Base-by-base conservation (phyloP, 2,797 vertebrate genomes). In the Peromyscus eremicus region DNA sequence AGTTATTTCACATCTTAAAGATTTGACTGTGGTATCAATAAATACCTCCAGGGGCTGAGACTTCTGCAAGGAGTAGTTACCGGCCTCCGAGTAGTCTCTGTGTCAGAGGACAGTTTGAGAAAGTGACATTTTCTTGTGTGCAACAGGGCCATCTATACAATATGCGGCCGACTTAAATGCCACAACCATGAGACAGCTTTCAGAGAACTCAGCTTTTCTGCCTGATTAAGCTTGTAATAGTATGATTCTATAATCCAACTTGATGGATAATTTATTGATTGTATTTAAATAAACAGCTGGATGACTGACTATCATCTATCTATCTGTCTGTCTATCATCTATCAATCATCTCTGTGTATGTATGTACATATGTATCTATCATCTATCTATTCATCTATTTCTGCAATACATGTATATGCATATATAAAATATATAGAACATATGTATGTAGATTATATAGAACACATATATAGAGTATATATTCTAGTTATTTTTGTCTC, bases 1-100 rank as follows among this genome's bases (percentile, higher is more conserved):
- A 87, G 37, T 83, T 96, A 82, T 90, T 92, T 88, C 46, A 70
- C 19, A 89, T 17, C 85, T 94, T 40, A 64, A 89, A 93, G 40
- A 29, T 75, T 91, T 71, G 55, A 37, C 64, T 37, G 60, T 76
- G 55, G 6, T 68, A 66, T 62, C 71, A 89, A 95, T 10, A 92
- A 92, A 34, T 32, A 40, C 25, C 5, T 79, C 27, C 89, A 84
- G 46, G 11, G 66, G 32, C 32, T 73, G 82, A 89, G 86, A 32
- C 55, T 75, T 92, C 25, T 55, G 5, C 12, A 43, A 40, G 19
- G 34, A 79, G 21, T n/a, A 92, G 10, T 70, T 43, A 75, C 12
- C 8, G 57, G 40, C 2, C 16, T 12, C 17, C 46, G 25, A 71
- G 46, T 73, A 25, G 81, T 55, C 19, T 88, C 82, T 89, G 37